phyloP scores from a whole-genome alignment of 2,888 invertebrate species.

The Polyploca ridens region DNA sequence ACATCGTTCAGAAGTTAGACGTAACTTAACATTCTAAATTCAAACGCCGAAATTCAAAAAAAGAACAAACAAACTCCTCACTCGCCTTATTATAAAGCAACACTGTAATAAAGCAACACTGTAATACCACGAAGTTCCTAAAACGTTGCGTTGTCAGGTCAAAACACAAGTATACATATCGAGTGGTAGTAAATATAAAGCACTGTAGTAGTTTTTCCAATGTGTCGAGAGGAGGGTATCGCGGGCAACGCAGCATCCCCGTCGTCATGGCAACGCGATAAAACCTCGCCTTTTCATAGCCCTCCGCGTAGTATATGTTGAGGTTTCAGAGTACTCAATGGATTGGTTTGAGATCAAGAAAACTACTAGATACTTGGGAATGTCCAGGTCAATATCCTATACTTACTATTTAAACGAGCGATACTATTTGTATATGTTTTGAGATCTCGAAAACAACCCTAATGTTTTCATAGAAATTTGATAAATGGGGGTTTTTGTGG shows the following conservation, averaged over 20 bases:
- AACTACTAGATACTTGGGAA: too few species aligned
- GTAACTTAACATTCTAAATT: background rate
- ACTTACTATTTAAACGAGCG: too few species aligned
- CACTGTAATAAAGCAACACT: conserved; percentile 1
- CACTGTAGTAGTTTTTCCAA: conserved; percentile 73
- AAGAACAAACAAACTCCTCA: background rate
- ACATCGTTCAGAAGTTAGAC: too few species aligned
- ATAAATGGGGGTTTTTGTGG: too few species aligned
- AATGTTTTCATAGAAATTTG: too few species aligned
- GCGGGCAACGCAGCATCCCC: conserved; percentile 73
- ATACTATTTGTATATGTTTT: too few species aligned
- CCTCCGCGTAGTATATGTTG: conserved; percentile 65
- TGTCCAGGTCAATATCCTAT: too few species aligned
- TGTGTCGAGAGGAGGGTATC: conserved; percentile 73
- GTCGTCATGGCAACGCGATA: conserved; percentile 83
- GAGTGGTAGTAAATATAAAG: conserved; percentile 65
- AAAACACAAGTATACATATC: conserved; percentile 46
- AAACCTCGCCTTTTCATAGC: conserved; percentile 83
- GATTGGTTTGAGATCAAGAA: background rate
- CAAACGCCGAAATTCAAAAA: background rate
- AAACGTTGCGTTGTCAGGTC: conserved; percentile 33
- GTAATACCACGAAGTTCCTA: background rate
- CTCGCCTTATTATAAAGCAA: too few species aligned
- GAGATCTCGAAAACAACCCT: too few species aligned
- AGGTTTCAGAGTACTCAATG: conserved; percentile 44